phyloP scores from a whole-genome alignment of 2,888 invertebrate genomes.

The Cephus sareptanus region DNA sequence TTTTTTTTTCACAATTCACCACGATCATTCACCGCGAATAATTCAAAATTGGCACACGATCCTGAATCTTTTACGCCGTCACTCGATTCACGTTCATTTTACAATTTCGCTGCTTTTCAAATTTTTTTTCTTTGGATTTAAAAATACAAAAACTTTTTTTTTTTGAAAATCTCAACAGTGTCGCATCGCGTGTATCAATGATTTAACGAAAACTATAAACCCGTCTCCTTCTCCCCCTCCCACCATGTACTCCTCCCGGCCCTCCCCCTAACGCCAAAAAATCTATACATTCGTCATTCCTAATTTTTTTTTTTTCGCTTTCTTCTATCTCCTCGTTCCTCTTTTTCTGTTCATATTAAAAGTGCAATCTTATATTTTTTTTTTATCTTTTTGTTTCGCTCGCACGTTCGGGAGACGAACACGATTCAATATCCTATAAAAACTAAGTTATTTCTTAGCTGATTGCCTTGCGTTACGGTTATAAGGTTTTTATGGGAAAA shows the following conservation, averaged over 20 bases:
- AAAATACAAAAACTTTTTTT: constrained; percentile 49
- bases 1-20: not conserved
- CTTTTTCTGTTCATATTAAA: constrained; percentile 9
- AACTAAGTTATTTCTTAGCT: constrained; percentile 66
- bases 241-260: constrained; percentile 24
- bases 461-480: constrained; percentile 66
- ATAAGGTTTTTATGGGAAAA: constrained; percentile 3
- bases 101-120: constrained; percentile 22
- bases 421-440: constrained; percentile 65
- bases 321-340: constrained; percentile 9
- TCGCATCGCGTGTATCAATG: constrained; percentile 4
- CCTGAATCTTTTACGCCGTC: not conserved
- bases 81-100: not conserved
- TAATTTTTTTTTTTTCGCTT: constrained; percentile 13
- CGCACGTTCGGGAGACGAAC: constrained; percentile 42
- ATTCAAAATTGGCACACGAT: not conserved
- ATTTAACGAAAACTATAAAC: not conserved
- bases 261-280: constrained; percentile 23
- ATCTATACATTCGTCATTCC: constrained; percentile 12
- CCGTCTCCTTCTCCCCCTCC: not conserved
- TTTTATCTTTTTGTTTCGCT: constrained; percentile 2
- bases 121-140: constrained; percentile 32
- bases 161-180: constrained; percentile 40
- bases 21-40: not conserved
- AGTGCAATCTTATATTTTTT: constrained; percentile 8